Conservation (phyloP, 2,888 invertebrate genomes). For the Artemia sp. region DNA sequence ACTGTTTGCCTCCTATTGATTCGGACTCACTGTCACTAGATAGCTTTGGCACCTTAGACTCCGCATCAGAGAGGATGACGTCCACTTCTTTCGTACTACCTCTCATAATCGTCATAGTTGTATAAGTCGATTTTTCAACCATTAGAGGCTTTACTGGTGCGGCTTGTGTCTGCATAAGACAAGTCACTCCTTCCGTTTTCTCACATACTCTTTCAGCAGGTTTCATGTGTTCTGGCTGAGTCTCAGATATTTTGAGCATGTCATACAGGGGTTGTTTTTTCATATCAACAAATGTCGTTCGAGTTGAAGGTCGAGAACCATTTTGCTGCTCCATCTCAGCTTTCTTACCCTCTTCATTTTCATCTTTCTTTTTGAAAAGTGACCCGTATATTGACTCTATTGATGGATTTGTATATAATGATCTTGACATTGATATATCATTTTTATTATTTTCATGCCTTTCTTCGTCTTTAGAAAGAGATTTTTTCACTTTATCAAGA, state of each 20-base stretch:
- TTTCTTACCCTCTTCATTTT: neutral
- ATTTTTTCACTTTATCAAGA: slow-evolving; percentile 16
- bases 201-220: neutral
- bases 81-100: slow-evolving; percentile 18
- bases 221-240: neutral
- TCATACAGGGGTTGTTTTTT: neutral
- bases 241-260: neutral
- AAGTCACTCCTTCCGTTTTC: neutral
- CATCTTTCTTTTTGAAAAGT: slow-evolving; percentile 11
- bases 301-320: neutral
- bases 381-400: slow-evolving; percentile 22
- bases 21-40: slow-evolving; percentile 22
- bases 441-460: slow-evolving; percentile 1
- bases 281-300: neutral
- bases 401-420: slow-evolving; percentile 22
- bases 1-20: too few relatives aligned
- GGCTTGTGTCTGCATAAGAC: neutral
- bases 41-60: slow-evolving; percentile 26
- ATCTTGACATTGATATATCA: neutral
- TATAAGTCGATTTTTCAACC: slow-evolving; percentile 12
- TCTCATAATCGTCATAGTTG: slow-evolving; percentile 8
- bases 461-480: neutral
- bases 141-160: slow-evolving; percentile 8
- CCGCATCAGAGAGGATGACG: slow-evolving; percentile 26
- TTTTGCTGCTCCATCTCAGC: neutral